phyloP scores from a whole-genome alignment of 2,797 vertebrate species.

The Danio tinwini region DNA sequence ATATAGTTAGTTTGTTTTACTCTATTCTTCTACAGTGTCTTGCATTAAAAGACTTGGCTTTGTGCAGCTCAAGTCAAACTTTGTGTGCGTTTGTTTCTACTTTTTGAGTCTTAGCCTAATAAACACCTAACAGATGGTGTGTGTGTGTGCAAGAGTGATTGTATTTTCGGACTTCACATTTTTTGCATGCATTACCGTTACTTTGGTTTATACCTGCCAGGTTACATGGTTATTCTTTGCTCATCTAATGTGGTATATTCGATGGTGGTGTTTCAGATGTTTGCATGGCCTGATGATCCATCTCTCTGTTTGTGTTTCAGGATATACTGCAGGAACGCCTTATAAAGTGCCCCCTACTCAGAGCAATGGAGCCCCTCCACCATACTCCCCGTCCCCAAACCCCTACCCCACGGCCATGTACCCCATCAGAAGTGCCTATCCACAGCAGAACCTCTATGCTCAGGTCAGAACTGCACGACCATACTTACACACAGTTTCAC shows the following conservation, averaged over 20 bases:
- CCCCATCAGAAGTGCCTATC: constrained; percentile 99
- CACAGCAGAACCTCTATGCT: constrained; percentile 98
- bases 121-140: constrained; percentile 17
- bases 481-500: too few species aligned
- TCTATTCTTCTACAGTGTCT: not conserved
- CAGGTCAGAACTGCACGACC: constrained; percentile 81
- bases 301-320: constrained; percentile 67
- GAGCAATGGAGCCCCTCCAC: constrained; percentile 94
- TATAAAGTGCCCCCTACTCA: constrained; percentile 98
- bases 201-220: not conserved
- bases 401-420: constrained; percentile 98
- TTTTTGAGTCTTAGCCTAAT: not conserved
- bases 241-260: not conserved
- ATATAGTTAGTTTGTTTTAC: too few species aligned
- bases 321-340: constrained; percentile 93
- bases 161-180: not conserved
- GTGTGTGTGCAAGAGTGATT: not conserved
- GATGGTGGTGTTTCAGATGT: constrained; percentile 45
- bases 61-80: not conserved
- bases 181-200: not conserved
- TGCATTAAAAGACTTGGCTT: not conserved
- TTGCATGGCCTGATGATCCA: constrained; percentile 36
- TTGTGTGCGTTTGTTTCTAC: not conserved
- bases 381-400: constrained; percentile 94
- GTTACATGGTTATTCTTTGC: not conserved